A percentile compares a stretch with the other conserved stretches of the same genome.
Evolutionary conservation across 2,113 vertebrate species (phyloP).

Genomic region (Entosphenus tridentatus): DNA sequence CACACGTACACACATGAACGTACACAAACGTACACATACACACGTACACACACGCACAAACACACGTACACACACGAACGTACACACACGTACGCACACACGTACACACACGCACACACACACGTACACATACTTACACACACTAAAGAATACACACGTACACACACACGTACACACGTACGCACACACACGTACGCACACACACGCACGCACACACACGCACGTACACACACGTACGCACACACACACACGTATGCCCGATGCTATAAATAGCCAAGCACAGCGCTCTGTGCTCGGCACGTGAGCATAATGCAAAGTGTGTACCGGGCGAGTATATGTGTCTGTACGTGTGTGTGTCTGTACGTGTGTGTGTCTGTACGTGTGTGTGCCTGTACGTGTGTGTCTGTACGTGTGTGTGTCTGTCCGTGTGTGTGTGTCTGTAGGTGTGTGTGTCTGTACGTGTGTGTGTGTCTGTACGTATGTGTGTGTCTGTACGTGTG

Average conservation of each 20-base stretch:
- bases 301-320: too few relatives aligned
- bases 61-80: not conserved
- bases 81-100: not conserved
- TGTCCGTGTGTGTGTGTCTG: too few relatives aligned
- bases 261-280: too few relatives aligned
- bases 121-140: not conserved
- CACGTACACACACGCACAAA: not conserved
- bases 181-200: not conserved
- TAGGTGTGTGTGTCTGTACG: too few relatives aligned
- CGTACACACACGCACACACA: not conserved
- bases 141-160: not conserved
- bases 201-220: not conserved
- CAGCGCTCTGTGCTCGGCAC: too few relatives aligned
- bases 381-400: too few relatives aligned
- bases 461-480: too few relatives aligned
- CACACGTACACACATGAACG: not conserved
- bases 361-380: too few relatives aligned
- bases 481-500: too few relatives aligned
- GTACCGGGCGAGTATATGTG: too few relatives aligned
- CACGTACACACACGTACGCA: not conserved
- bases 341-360: too few relatives aligned
- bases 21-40: not conserved
- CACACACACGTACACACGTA: not conserved
- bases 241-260: not conserved
- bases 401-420: too few relatives aligned